A percentile compares a stretch with the other conserved stretches of the same genome.
These are phyloP conservation scores for Trialeurodes vaporariorum DNA, from an alignment of 1,140 invertebrate genomes.

Conservation along the genomic window DNA sequence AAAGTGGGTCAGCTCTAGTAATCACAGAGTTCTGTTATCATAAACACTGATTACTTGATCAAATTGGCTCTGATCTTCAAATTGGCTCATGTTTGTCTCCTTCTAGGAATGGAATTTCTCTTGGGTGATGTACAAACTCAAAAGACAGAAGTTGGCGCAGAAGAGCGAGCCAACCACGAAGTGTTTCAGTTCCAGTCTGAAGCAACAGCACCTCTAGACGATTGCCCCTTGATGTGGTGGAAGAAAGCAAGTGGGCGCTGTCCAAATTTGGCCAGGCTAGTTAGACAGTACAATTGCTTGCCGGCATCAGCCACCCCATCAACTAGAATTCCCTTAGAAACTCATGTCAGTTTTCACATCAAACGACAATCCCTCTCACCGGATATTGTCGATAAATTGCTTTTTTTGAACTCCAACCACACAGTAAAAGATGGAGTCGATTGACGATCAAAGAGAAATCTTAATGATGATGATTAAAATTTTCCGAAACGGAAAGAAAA, in stretches of 20 bases:
- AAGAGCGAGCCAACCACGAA: slow-evolving; percentile 39
- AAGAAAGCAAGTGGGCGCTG: slow-evolving; percentile 10
- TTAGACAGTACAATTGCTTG: slow-evolving; percentile 6
- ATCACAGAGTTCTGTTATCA: too few species aligned
- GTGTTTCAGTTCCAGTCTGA: slow-evolving; percentile 41
- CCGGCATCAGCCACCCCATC: background rate
- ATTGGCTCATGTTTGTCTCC: background rate
- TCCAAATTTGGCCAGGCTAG: slow-evolving; percentile 15
- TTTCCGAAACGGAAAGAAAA: too few species aligned
- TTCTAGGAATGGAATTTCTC: slow-evolving; percentile 37
- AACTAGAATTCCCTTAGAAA: background rate
- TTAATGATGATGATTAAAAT: too few species aligned
- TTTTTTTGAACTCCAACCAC: background rate
- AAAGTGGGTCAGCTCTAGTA: too few species aligned
- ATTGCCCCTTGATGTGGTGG: slow-evolving; percentile 34
- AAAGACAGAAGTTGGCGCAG: slow-evolving; percentile 33
- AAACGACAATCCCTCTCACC: background rate
- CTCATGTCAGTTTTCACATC: background rate
- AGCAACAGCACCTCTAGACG: slow-evolving; percentile 36
- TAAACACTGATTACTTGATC: background rate
- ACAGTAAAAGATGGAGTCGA: background rate
- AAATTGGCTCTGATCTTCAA: background rate
- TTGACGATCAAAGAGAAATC: too few species aligned
- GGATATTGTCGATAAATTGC: background rate
- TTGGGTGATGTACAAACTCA: slow-evolving; percentile 33